Evolutionary conservation across 2,113 vertebrate genomes (phyloP), one percentile per base, ranked within the genome.

Genomic region (Clinocottus analis): DNA sequence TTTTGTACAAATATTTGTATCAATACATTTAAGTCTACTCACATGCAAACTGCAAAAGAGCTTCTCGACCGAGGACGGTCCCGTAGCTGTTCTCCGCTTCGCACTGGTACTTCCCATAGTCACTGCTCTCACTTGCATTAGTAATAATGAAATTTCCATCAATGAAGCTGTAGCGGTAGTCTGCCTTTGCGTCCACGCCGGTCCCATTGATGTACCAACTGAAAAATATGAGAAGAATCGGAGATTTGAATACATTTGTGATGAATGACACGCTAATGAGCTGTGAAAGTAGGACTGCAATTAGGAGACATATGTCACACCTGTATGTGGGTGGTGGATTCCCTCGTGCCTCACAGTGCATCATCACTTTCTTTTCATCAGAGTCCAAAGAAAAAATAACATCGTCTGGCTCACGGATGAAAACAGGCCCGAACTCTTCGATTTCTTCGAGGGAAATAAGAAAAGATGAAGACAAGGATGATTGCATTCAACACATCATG

Each of bases 121-220:
- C 97, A 8, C 91, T 95, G 72, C 87, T 90, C 90, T 97, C 95
- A 75, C 90, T 97, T 29, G 96, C 96, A 62, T 96, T 96, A 79
- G 65, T 95, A 88, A 99, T 97, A 76, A 99, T 94, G 72, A 99
- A 87, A 85, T 94, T 97, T 49, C 98, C 98, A 25, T 96, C 96
- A 72, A 97, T 92, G 82, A 97, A 88, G 89, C 94, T 96, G 94
- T 97, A 97, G 70, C 95, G 97, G 79, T 95, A 96, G 92, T 97
- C 96, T 84, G 93, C 93, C 82, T 95, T 94, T 60, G 94, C 65
- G 58, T 97, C 94, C 0, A 98, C 93, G 72, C 96, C 93, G 0
- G 96, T 97, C 81, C 96, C 96, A 88, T 99, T 99, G 86, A 95
- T 93, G 90, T 96, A 93, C 98, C 98, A 99, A 68, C 98, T 99